Evolutionary conservation across 1,140 invertebrate species (phyloP).

Genomic region (Aporrectodea caliginosa): DNA sequence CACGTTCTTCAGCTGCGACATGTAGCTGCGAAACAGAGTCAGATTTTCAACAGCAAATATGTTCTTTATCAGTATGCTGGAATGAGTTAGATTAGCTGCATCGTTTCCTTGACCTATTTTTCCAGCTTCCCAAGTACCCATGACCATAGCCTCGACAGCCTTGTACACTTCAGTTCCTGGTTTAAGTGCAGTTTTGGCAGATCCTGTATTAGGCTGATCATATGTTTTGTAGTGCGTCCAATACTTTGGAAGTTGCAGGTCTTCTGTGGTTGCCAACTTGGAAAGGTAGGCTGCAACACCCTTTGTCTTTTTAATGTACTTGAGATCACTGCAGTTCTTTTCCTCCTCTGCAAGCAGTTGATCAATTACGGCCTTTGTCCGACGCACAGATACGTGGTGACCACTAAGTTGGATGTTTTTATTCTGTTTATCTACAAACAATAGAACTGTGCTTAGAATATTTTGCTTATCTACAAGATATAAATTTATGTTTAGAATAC

Average conservation of each 20-base stretch:
- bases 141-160: not conserved
- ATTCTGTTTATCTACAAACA: too few species aligned
- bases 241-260: not conserved
- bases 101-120: conserved; percentile 9
- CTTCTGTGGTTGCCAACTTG: not conserved
- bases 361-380: not conserved
- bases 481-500: too few species aligned
- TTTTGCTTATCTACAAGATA: too few species aligned
- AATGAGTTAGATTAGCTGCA: not conserved
- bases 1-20: too few species aligned
- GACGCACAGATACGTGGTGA: too few species aligned
- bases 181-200: not conserved
- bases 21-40: not conserved
- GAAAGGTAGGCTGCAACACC: not conserved
- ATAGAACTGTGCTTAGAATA: too few species aligned
- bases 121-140: conserved; percentile 5
- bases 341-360: not conserved
- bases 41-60: conserved; percentile 4
- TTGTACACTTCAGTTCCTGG: not conserved
- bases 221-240: not conserved
- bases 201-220: not conserved
- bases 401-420: too few species aligned
- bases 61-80: not conserved
- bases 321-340: not conserved
- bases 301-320: conserved; percentile 2